A percentile compares a stretch with the other conserved stretches of the same genome.
These are phyloP conservation scores for Sinocyclocheilus anophthalmus DNA, from an alignment of 2,113 vertebrate species.

Conservation along the genomic window DNA sequence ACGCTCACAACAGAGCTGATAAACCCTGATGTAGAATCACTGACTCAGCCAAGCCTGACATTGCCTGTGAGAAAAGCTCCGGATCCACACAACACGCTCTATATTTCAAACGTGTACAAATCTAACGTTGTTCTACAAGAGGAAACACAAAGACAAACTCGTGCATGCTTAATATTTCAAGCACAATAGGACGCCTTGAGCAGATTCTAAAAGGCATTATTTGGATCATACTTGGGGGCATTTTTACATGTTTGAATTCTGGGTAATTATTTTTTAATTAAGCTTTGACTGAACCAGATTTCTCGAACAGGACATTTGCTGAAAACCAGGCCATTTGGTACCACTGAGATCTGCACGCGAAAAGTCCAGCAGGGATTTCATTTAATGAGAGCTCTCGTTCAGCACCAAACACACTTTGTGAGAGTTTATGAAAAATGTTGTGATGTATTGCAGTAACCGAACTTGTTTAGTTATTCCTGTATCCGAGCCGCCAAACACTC, in stretches of 20 bases:
- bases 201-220: not conserved
- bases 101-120: not conserved
- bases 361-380: not conserved
- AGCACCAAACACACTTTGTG: not conserved
- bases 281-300: constrained; percentile 20
- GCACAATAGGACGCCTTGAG: not conserved
- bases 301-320: not conserved
- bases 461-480: too few relatives aligned
- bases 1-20: constrained; percentile 14
- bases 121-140: not conserved
- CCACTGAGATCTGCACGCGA: not conserved
- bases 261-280: constrained; percentile 4
- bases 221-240: not conserved
- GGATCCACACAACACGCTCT: not conserved
- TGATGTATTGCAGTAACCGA: too few relatives aligned
- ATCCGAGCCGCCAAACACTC: too few relatives aligned
- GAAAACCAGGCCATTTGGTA: constrained; percentile 3
- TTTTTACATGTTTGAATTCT: not conserved
- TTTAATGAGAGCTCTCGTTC: not conserved
- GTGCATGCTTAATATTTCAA: not conserved
- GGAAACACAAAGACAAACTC: not conserved
- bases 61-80: constrained; percentile 1
- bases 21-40: constrained; percentile 17
- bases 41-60: constrained; percentile 24
- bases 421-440: too few relatives aligned